Base-by-base conservation (phyloP, 2,113 vertebrate genomes). In the Microcebus lehilahytsara region DNA sequence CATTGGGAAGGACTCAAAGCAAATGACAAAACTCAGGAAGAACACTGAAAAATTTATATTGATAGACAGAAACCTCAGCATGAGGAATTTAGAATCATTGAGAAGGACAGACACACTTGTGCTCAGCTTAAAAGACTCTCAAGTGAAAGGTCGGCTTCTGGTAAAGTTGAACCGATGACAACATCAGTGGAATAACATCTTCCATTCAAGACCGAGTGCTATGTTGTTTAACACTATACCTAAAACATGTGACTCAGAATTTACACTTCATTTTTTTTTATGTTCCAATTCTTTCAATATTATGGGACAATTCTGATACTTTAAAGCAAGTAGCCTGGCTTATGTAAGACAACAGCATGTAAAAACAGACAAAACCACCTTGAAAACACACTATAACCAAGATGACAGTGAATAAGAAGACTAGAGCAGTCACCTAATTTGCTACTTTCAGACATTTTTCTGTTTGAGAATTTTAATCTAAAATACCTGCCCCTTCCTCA, bases 321-420 rank as follows among this genome's bases (percentile, higher is more conserved):
- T 91, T 51, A 49, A 58, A 92, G 85, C 91, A 62, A 89, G 89
- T 12, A 95, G 80, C 23, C 75, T 87, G 93, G 69, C 22, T 88
- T 66, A 10, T 0, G n/a, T 23, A 34, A 84, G 77, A 83, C 19
- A 66, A 17, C 23, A 88, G 53, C 46, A 22, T 84, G 79, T 62
- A 42, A 34, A 56, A 83, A 30, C 37, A 86, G 60, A 60, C 69
- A 20, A 64, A 71, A 85, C 67, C 53, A 19, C 62, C 84, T 34
- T 66, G 89, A 87, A 40, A 51, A 77, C 77, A 5, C n/a, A 53
- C 14, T 14, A 14, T 6, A 16, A 3, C 51, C 5, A 56, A 81
- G 46, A 53, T 62, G 93, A 80, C 83, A 67, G 25, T 46, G 74
- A 85, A 56, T 42, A 23, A 75, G 53, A 62, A 51, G 72, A 67